Evolutionary conservation across 2,113 vertebrate genomes (phyloP).

Genomic region (Burhinus bistriatus): DNA sequence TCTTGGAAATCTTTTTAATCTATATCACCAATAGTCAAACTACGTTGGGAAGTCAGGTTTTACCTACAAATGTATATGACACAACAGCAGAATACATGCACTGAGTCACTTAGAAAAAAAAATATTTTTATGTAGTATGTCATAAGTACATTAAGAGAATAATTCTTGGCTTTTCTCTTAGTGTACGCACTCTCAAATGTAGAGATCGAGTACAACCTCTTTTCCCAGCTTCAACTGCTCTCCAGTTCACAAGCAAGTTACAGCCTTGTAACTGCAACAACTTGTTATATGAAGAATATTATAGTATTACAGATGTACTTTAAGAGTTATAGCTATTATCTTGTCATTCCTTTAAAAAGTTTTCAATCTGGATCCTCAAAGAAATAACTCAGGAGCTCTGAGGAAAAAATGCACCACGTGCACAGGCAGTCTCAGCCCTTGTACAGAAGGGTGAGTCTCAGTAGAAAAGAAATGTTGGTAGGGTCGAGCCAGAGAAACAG

Average conservation of each 20-base stretch:
- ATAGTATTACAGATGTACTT: not conserved
- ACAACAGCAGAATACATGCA: not conserved
- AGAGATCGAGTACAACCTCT: not conserved
- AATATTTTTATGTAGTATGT: not conserved
- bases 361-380: not conserved
- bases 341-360: not conserved
- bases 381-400: not conserved
- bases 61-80: not conserved
- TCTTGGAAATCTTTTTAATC: not conserved
- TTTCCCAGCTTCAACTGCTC: not conserved
- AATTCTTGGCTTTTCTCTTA: not conserved
- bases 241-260: not conserved
- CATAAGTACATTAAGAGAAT: not conserved
- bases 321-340: not conserved
- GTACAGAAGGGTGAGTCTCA: not conserved
- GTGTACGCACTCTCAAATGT: not conserved
- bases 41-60: not conserved
- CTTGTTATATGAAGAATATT: not conserved
- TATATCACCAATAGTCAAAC: not conserved
- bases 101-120: not conserved
- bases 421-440: not conserved
- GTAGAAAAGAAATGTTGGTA: not conserved
- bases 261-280: not conserved
- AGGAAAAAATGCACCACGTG: rapidly evolving
- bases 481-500: not conserved